Base-by-base conservation (phyloP, 2,888 invertebrate species). In the Cephonodes hylas region DNA sequence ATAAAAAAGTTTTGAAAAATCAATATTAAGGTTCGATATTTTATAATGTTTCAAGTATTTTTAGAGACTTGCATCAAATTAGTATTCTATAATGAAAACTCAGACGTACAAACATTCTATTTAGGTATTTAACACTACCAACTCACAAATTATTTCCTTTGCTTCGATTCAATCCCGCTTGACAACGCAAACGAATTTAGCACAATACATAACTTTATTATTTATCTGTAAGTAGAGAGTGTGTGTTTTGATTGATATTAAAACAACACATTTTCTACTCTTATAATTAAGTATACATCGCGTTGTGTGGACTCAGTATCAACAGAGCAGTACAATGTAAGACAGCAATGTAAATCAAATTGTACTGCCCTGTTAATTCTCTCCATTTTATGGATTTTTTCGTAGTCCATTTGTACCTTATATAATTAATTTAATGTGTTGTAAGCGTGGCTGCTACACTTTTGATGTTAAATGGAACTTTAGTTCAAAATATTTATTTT, bases 121-220 rank as follows among this genome's bases (percentile, higher is more conserved):
- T n/a, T n/a, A n/a, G n/a, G n/a, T n/a, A n/a, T n/a, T n/a, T n/a
- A 13, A 10, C 38, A 2, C 1, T 1, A 3, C 15, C 18, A n/a
- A n/a, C 18, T 42, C 7, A 15, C 15, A 20, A 1, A 46, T 13
- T 13, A 46, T 22, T 23, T 22, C n/a, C 10, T 13, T 13, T 0
- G 1, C 3, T 20, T 8, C 10, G 13, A 3, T 31, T 27, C 27
- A 27, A 5, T 8, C 53, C 53, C 31, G 53, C 53, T 53, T 53
- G 53, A 53, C 53, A 31, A 27, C 27, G 18, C 8, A 25, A 27
- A 53, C 53, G 53, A 53, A 53, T 53, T 53, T 53, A 53, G 53
- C 53, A 53, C 53, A 53, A 53, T 31, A 53, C 53, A 15, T 53
- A 53, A 53, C 53, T 53, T 53, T 53, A 53, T 53, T 53, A 53